phyloP scores from a whole-genome alignment of 2,113 vertebrate genomes.

The Corvus hawaiiensis region DNA sequence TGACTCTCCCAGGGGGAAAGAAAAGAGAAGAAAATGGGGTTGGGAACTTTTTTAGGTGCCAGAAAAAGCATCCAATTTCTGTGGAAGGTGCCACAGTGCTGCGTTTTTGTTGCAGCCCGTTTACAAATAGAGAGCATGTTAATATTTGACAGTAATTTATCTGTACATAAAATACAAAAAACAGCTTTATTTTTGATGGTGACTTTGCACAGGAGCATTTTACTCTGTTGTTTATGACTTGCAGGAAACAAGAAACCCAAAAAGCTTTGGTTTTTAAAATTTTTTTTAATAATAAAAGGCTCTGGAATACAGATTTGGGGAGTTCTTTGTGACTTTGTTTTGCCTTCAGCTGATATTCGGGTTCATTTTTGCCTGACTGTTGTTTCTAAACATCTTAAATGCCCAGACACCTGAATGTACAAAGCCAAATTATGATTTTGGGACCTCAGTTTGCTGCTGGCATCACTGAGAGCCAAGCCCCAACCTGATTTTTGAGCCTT shows the following conservation, averaged over 20 bases:
- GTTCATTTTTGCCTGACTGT: not conserved
- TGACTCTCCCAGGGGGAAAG: not conserved
- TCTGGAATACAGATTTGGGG: not conserved
- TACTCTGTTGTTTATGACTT: not conserved
- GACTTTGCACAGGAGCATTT: not conserved
- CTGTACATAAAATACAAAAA: not conserved
- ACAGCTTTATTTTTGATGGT: not conserved
- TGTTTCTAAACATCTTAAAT: not conserved
- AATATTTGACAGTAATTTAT: constrained; percentile 47
- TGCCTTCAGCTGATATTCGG: not conserved
- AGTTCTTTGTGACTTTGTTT: not conserved
- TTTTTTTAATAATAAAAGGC: constrained; percentile 20
- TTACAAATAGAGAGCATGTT: not conserved
- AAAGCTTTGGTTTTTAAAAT: not conserved
- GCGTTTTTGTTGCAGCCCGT: not conserved
- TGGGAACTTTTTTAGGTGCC: not conserved
- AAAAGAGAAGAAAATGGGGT: not conserved
- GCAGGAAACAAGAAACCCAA: not conserved
- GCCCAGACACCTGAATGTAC: not conserved
- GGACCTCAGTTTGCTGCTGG: not conserved
- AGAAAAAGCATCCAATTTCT: not conserved
- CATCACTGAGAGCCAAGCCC: not conserved
- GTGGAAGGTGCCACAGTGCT: not conserved
- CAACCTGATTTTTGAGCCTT: not conserved
- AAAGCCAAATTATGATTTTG: not conserved